A percentile compares a stretch with the other conserved stretches of the same genome.
Evolutionary conservation across 2,113 vertebrate genomes (phyloP).

Genomic region (Ovibos moschatus): DNA sequence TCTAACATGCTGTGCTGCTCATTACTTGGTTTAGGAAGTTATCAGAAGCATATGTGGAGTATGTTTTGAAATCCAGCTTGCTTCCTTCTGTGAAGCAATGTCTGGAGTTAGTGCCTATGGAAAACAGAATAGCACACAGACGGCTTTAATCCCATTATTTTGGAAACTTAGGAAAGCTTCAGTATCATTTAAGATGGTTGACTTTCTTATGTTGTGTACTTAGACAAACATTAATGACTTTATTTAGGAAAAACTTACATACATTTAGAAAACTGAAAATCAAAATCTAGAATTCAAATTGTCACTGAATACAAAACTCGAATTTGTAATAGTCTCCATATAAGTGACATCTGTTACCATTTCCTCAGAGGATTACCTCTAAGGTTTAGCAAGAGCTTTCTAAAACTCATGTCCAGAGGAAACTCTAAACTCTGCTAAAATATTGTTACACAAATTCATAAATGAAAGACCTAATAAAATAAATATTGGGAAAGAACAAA

Average conservation of each 20-base stretch:
- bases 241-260: not conserved
- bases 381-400: slow-evolving; percentile 7
- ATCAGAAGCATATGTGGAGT: slow-evolving; percentile 1
- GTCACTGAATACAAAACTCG: not conserved
- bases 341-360: not conserved
- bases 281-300: slow-evolving; percentile 35
- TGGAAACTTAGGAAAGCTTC: not conserved
- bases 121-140: not conserved
- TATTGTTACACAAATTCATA: not conserved
- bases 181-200: not conserved
- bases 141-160: not conserved
- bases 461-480: slow-evolving; percentile 23
- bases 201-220: not conserved
- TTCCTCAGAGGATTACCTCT: not conserved
- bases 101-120: not conserved
- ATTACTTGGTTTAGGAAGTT: not conserved
- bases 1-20: not conserved
- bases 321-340: not conserved
- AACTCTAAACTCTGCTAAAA: slow-evolving; percentile 41
- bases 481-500: not conserved
- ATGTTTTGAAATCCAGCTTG: not conserved
- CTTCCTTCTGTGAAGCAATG: not conserved
- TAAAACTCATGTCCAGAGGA: not conserved
- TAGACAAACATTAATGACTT: not conserved
- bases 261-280: slow-evolving; percentile 25